Evolutionary conservation across 2,797 vertebrate species (phyloP).

Genomic region (Apogon hyalosoma): DNA sequence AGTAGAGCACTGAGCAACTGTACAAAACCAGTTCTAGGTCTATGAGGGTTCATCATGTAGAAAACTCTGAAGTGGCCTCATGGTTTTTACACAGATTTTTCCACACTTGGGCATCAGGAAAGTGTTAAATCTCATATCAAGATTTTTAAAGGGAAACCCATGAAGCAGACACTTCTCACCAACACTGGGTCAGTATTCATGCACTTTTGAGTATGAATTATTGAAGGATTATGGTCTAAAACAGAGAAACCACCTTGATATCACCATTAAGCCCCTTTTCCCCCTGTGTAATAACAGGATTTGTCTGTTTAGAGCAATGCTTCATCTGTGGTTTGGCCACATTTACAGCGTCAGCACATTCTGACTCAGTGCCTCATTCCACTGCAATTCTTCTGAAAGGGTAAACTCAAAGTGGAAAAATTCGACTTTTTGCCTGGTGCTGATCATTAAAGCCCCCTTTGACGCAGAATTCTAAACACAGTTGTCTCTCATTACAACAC

Average conservation of each 20-base stretch:
- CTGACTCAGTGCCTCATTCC: constrained; percentile 44
- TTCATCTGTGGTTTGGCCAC: constrained; percentile 68
- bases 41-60: too few species aligned
- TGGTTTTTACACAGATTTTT: too few species aligned
- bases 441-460: constrained; percentile 28
- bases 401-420: constrained; percentile 61
- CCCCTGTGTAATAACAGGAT: constrained; percentile 56
- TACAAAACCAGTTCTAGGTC: too few species aligned
- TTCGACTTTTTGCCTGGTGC: constrained; percentile 8
- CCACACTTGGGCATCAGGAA: too few species aligned
- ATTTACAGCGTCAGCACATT: constrained; percentile 71
- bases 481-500: constrained; percentile 35
- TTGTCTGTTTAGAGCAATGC: constrained; percentile 44
- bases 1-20: too few species aligned
- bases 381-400: constrained; percentile 49
- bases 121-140: too few species aligned
- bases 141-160: too few species aligned
- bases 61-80: too few species aligned
- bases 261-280: constrained; percentile 38
- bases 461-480: constrained; percentile 33
- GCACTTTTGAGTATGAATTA: constrained; percentile 25
- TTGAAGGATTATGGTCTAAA: constrained; percentile 31
- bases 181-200: neutral
- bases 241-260: constrained; percentile 23
- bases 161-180: too few species aligned